Evolutionary conservation across 2,888 invertebrate species (phyloP).

Genomic region (Hedychridium roseum): DNA sequence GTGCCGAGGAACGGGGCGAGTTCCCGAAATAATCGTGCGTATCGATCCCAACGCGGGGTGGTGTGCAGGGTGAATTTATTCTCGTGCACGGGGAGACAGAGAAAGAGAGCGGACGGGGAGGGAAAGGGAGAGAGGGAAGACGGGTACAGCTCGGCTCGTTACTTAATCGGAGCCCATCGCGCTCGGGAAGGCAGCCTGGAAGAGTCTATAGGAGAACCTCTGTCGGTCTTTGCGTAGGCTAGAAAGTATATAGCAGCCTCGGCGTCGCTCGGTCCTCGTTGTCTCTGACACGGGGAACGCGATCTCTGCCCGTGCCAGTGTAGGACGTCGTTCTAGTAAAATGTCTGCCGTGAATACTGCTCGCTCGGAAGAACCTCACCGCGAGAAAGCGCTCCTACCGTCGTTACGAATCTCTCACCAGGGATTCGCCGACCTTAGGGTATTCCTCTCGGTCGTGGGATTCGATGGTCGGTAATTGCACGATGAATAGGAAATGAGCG

Average conservation of each 20-base stretch:
- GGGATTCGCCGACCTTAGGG: no score
- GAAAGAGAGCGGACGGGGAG: slow-evolving; percentile 9
- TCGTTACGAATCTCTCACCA: no score
- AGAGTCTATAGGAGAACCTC: background rate
- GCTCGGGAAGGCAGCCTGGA: slow-evolving; percentile 31
- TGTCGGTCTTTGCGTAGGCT: background rate
- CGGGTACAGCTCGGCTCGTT: slow-evolving; percentile 23
- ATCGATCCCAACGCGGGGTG: slow-evolving; percentile 46
- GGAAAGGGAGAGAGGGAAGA: slow-evolving; percentile 10
- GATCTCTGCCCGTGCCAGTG: slow-evolving; percentile 1
- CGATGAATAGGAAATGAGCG: no score
- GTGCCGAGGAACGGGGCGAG: slow-evolving; percentile 42
- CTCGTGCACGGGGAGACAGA: slow-evolving; percentile 37
- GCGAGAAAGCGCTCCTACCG: no score
- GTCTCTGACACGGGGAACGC: background rate
- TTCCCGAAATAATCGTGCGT: slow-evolving; percentile 54
- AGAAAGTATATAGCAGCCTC: background rate
- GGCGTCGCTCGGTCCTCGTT: background rate
- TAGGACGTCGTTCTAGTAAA: no score
- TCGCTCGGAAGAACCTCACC: no score
- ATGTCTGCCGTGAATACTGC: no score
- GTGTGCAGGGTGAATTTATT: slow-evolving; percentile 45
- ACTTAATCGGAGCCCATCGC: slow-evolving; percentile 41
- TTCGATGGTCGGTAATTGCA: no score
- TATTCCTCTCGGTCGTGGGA: no score